Evolutionary conservation across 2,888 invertebrate species (phyloP), one percentile per base, ranked within the genome.

Genomic region (Stenodera caucasica): DNA sequence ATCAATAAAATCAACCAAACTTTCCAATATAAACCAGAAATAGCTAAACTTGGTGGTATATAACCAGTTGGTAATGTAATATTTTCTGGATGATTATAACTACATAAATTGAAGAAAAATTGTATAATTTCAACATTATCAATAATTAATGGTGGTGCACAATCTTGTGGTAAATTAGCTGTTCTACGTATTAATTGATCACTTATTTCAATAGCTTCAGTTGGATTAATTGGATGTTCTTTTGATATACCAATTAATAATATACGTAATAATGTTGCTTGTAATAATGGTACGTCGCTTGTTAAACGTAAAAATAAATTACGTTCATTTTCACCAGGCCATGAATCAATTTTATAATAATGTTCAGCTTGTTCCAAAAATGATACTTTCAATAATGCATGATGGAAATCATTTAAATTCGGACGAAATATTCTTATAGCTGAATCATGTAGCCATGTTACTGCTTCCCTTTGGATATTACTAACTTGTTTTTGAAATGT

Each of bases 11-110:
- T 88, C 37, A 88, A 83, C 96, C 97, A 97, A 18, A 91, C 91
- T 81, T 96, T 96, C 98, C 98, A 98, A 81, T 96, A 98, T 58
- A 92, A 83, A 61, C 90, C 89, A n/a, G 93, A 89, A 72, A 98
- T 95, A 1, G 95, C 96, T 73, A 98, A 82, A 68, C 89, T 88
- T 0, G 97, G 97, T 0, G 96, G 90, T 35, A 82, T 84, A 77
- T 82, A 94, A 82, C 92, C 94, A 12, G 86, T 79, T 0, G 98
- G 97, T 60, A 97, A 82, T 4, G 88, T 88, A 71, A 96, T 95
- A 75, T 94, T 95, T 71, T 96, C 96, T 0, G 96, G 96, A 76
- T 96, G 92, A 75, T 91, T 90, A 81, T 97, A 98, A 69, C 92
- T 90, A 72, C 93, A 91, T 73, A 96, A 85, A 78, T 93, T 93